Conservation (phyloP, 2,888 invertebrate genomes). For the Ypsolopha scabrella region DNA sequence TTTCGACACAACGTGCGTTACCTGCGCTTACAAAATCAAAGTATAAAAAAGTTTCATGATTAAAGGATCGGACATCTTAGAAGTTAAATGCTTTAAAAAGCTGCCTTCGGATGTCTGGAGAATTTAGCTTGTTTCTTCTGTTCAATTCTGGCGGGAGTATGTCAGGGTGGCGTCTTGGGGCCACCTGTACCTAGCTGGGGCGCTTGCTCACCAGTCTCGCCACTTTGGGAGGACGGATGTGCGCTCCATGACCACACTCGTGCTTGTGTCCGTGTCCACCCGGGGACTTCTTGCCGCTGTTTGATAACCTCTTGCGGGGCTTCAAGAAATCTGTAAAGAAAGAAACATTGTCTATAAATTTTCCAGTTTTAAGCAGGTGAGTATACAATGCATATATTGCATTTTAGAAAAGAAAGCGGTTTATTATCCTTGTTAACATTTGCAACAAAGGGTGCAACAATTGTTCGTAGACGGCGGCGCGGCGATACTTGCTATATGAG, state of each 20-base stretch:
- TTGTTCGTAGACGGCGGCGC: slow-evolving; percentile 7
- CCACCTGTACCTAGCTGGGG: slow-evolving; percentile 40
- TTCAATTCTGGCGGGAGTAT: slow-evolving; percentile 18
- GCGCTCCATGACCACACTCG: slow-evolving; percentile 55
- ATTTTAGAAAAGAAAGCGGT: neutral
- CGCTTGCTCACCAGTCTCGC: slow-evolving; percentile 57
- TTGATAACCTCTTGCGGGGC: slow-evolving; percentile 72
- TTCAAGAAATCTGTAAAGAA: slow-evolving; percentile 75
- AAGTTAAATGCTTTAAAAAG: neutral
- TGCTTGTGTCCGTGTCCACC: slow-evolving; percentile 46
- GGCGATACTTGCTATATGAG: slow-evolving; percentile 20
- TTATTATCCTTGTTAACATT: slow-evolving; percentile 25
- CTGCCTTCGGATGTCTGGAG: neutral
- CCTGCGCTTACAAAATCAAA: neutral
- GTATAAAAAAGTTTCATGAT: slow-evolving; percentile 2
- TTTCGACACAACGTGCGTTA: neutral
- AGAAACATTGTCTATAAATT: neutral
- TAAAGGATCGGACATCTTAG: neutral
- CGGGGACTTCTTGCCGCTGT: slow-evolving; percentile 61
- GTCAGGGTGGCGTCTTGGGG: slow-evolving; percentile 10
- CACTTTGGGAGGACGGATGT: slow-evolving; percentile 61
- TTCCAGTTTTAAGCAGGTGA: neutral
- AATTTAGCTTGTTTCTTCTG: slow-evolving; percentile 17
- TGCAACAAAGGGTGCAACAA: slow-evolving; percentile 19
- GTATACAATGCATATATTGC: neutral